Base-by-base conservation (phyloP, 64 coral and sea anemone genomes). In the Catalaphyllia jardinei region DNA sequence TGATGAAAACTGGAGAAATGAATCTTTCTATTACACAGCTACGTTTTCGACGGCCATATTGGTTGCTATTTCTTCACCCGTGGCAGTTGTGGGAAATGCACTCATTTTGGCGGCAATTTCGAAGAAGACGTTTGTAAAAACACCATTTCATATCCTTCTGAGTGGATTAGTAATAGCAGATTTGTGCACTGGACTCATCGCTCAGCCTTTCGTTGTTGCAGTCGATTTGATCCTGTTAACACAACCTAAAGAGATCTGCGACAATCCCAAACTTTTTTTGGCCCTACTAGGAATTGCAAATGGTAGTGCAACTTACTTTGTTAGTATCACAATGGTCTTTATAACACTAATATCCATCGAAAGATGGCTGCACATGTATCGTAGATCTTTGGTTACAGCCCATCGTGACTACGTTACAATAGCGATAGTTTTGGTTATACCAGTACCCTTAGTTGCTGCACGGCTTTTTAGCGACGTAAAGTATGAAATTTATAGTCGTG, bases 41-140 rank as follows among this genome's bases (percentile, higher is more conserved):
- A 52, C 16, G 28, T 49, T 71, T 4, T 35, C 81, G 35, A 69
- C 3, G 0, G 1, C 10, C 3, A n/a, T 69, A 5, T 18, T 85
- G 13, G 29, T 85, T 2, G 24, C 42, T 27, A 18, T 27, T 4
- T 52, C 71, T 11, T 49, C 62, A 6, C 62, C 33, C 22, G 81
- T 85, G n/a, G 62, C 81, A 71, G 81, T 85, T 61, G 62, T 71
- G 11, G 62, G 38, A 85, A 85, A 85, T 71, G 81, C 81, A 52
- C 31, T 85, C 22, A 71, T 85, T 17, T 85, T 85, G 62, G 35
- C 20, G 11, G 38, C 33, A 64, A 71, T 83, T 67, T 83, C 38
- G 62, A 85, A 39, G 19, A 83, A 15, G 14, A 52, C 63, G 1
- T 71, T 85, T 71, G 17, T 50, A 35, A 69, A 63, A 51, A 85